Conservation (phyloP, 2,888 invertebrate species). For the Fragum whitleyi region DNA sequence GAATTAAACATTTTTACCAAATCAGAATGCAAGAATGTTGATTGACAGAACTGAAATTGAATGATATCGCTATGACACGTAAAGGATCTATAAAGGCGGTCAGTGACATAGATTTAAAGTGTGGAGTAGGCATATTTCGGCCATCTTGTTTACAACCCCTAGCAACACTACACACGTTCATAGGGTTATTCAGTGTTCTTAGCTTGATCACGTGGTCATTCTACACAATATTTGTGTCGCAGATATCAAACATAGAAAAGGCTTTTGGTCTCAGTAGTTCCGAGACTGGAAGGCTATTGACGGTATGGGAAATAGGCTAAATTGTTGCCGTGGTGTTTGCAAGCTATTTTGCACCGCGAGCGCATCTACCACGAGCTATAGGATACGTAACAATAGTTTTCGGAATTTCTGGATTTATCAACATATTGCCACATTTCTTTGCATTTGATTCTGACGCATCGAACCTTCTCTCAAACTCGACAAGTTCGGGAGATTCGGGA, state of each 20-base stretch:
- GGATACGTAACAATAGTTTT: conserved; percentile 45
- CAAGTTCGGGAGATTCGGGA: not conserved
- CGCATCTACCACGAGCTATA: conserved; percentile 48
- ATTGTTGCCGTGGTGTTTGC: conserved; percentile 36
- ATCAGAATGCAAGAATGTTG: too few relatives aligned
- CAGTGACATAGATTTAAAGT: not conserved
- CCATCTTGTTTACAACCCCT: conserved; percentile 21
- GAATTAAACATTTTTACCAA: too few relatives aligned
- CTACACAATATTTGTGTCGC: conserved; percentile 55
- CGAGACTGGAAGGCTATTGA: conserved; percentile 54
- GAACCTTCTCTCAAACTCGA: not conserved
- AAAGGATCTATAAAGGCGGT: not conserved
- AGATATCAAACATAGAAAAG: conserved; percentile 59
- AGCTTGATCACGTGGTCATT: conserved; percentile 48
- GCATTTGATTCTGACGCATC: conserved; percentile 30
- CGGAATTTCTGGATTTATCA: conserved; percentile 50
- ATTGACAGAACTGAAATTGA: too few relatives aligned
- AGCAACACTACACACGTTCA: conserved; percentile 48
- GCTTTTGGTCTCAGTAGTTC: conserved; percentile 64
- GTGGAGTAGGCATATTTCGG: conserved; percentile 16
- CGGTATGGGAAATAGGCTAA: conserved; percentile 62
- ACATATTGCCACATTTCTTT: conserved; percentile 61
- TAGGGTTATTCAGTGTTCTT: conserved; percentile 51
- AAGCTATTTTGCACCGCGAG: conserved; percentile 50
- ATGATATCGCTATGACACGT: too few relatives aligned